Conservation (phyloP, 2,888 invertebrate genomes). For the Hypolimnas misippus region DNA sequence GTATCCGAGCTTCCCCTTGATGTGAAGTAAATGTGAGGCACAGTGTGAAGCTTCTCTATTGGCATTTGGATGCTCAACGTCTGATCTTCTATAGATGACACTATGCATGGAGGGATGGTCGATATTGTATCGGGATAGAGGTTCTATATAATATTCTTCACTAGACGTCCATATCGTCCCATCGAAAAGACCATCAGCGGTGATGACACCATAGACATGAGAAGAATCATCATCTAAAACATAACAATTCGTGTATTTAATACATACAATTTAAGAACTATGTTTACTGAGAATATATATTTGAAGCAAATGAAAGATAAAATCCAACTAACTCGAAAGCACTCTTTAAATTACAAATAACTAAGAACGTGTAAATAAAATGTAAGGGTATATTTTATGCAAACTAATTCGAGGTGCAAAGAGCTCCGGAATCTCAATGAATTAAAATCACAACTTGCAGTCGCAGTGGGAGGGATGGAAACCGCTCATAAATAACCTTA, state of each 20-base stretch:
- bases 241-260: too few relatives aligned
- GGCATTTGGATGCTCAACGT: slow-evolving; percentile 85
- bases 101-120: slow-evolving; percentile 88
- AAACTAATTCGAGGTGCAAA: slow-evolving; percentile 80
- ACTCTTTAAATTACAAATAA: slow-evolving; percentile 61
- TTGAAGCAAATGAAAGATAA: neutral
- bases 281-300: too few relatives aligned
- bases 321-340: slow-evolving; percentile 39
- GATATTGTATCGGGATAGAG: slow-evolving; percentile 86
- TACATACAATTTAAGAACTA: too few relatives aligned
- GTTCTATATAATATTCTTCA: slow-evolving; percentile 94
- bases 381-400: slow-evolving; percentile 75
- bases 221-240: slow-evolving; percentile 91
- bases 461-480: slow-evolving; percentile 66
- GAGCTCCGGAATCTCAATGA: slow-evolving; percentile 71
- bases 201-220: slow-evolving; percentile 93
- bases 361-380: slow-evolving; percentile 63
- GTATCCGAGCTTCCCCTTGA: slow-evolving; percentile 67
- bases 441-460: slow-evolving; percentile 81
- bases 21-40: slow-evolving; percentile 85
- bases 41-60: slow-evolving; percentile 70
- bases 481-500: slow-evolving; percentile 81
- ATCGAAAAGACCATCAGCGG: slow-evolving; percentile 94
- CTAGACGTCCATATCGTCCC: slow-evolving; percentile 91
- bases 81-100: slow-evolving; percentile 92